Conservation (phyloP, 2,797 vertebrate species). For the Avahi laniger region DNA sequence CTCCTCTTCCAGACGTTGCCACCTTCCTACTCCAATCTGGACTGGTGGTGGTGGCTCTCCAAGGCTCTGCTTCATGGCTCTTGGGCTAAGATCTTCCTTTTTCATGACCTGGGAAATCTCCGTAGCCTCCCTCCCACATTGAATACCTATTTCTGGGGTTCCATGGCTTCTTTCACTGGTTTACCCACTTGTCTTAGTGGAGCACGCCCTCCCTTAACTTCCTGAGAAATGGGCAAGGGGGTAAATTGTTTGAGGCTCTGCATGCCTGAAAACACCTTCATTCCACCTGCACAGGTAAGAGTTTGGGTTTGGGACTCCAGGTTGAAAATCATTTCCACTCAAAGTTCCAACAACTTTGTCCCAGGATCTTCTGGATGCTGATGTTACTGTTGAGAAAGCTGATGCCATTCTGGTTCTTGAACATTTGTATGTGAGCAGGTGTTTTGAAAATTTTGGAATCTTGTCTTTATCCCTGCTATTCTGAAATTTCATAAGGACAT, state of each 20-base stretch:
- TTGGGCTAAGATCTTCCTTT: not conserved
- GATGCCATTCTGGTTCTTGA: not conserved
- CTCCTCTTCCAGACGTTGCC: not conserved
- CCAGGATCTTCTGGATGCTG: not conserved
- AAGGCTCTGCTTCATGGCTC: not conserved
- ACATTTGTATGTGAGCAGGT: not conserved
- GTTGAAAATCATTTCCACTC: not conserved
- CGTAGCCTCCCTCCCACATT: not conserved
- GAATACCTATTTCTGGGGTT: not conserved
- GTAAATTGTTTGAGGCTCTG: not conserved
- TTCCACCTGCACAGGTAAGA: not conserved
- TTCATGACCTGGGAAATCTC: not conserved
- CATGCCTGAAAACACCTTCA: not conserved
- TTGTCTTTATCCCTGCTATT: not conserved
- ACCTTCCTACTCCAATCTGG: not conserved
- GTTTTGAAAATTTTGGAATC: not conserved
- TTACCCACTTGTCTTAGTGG: not conserved
- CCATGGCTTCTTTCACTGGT: not conserved
- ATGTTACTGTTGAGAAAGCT: not conserved
- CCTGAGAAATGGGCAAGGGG: not conserved
- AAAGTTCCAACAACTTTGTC: not conserved
- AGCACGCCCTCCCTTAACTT: not conserved
- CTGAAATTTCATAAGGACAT: not conserved
- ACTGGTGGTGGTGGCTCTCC: not conserved
- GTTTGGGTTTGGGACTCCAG: not conserved